Evolutionary conservation across 2,113 vertebrate species (phyloP), one percentile per base, ranked within the genome.

Genomic region (Pomatorhinus ruficollis): DNA sequence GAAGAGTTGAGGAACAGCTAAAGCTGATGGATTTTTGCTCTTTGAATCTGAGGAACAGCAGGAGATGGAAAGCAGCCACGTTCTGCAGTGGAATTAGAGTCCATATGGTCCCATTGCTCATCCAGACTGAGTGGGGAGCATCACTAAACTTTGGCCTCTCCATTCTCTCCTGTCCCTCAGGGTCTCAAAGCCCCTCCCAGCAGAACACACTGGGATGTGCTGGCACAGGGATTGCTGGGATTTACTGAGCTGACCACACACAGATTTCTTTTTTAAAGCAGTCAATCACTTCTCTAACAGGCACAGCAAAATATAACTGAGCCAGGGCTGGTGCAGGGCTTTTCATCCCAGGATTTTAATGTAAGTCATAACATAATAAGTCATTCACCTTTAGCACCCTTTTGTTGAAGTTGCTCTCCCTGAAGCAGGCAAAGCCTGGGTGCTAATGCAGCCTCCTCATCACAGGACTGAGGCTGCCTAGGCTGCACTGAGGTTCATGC

Each of bases 51-150:
- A 65, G 66, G 39, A 94, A 52, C 57, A 93, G 95, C 70, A 69
- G 82, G 78, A 79, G 84, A 77, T 87, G 80, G 88, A 91, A 83
- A 93, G 66, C 63, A 79, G 94, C 86, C 95, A 72, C 44, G 8
- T 56, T 90, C 92, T 76, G 82, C 82, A 65, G 25, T 63, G 90
- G 90, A 87, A 89, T 91, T 45, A 39, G 74, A 84, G 90, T 30
- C 94, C 93, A 82, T 71, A 89, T 68, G 92, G 82, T 72, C 91
- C 89, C 76, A 84, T 5, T 88, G 90, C 81, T 93, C 92, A 83
- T 53, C 63, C 90, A 93, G 64, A 79, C 5, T 56, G 80, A 95
- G 80, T 39, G 90, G 61, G 59, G 83, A 93, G 75, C 66, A n/a
- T 57, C 64, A 53, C 87, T 42, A 3, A 42, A 49, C 81, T 87